These are phyloP conservation scores for Enteromius unitaeniatus DNA, from an alignment of 2,797 vertebrate species.

Conservation along the genomic window DNA sequence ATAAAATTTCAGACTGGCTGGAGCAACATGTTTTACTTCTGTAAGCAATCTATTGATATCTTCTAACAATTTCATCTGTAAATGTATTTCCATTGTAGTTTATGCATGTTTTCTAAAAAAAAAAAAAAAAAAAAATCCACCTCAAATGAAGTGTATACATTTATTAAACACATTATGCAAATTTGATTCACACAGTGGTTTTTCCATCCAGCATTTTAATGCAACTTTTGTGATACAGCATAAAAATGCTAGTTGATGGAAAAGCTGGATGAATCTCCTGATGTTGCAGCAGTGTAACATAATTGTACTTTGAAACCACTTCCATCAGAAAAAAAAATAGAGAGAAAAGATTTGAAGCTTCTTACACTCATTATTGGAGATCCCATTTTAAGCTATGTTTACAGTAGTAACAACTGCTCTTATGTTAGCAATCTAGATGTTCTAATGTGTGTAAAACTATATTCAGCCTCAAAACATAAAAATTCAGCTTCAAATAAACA, in stretches of 20 bases:
- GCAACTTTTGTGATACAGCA: not conserved
- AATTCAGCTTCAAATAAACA: not conserved
- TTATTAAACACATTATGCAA: not conserved
- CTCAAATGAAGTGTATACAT: not conserved
- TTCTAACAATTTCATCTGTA: not conserved
- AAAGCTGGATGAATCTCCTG: not conserved
- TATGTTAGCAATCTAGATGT: conserved; percentile 4
- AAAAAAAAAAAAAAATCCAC: not conserved
- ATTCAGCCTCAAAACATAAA: conserved; percentile 1
- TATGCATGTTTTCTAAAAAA: not conserved
- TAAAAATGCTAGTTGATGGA: not conserved
- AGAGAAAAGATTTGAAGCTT: not conserved
- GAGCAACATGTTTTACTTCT: not conserved
- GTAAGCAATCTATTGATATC: not conserved
- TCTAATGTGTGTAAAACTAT: conserved; percentile 5
- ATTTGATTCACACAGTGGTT: not conserved
- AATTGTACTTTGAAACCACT: not conserved
- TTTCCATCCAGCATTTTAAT: conserved; percentile 15
- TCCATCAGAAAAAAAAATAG: not conserved
- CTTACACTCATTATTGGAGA: not conserved
- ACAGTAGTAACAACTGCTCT: not conserved
- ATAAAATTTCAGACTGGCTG: not conserved
- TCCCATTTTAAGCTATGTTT: not conserved
- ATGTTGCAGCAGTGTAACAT: not conserved
- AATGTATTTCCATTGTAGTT: not conserved